Evolutionary conservation across 1,140 invertebrate genomes (phyloP), one percentile per base, ranked within the genome.

Genomic region (Aphelenchoides fujianensis): DNA sequence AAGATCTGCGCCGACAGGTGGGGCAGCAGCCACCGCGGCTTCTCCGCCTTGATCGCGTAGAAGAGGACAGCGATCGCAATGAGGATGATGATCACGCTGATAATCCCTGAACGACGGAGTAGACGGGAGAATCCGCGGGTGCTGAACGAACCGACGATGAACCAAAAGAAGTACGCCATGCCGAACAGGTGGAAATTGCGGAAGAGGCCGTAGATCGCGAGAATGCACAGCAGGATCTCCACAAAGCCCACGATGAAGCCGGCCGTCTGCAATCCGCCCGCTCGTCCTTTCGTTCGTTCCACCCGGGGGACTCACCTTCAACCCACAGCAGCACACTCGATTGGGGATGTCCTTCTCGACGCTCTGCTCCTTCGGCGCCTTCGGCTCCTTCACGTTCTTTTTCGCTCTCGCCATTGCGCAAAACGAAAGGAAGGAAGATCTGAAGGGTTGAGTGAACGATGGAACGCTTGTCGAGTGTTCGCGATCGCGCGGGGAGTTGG

Each of bases 1-100:
- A 83, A 83, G 57, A 83, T 83, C 71, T 82, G 81, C 16, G 81
- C 83, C n/a, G 70, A 76, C 52, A 83, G 61, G 71, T 83, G 81
- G 7, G 81, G 81, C 34, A 83, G 72, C 12, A 83, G 67, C 61
- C 76, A 80, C n/a, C 83, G 72, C 12, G 81, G 35, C 23, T 81
- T 83, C 53, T 83, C 83, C 64, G 74, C 74, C 30, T 84, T 75
- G 64, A 83, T 83, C 3, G 83, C 81, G 55, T 83, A 84, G 37
- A 83, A 62, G 0, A 83, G 68, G 2, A 82, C 48, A 23, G 71
- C 59, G 61, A 82, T 82, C 19, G 82, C 81, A n/a, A 82, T 72
- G 1, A 84, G 59, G 31, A 84, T 83, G 61, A 83, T 76, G 5
- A 84, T 34, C 12, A 84, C 72, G 30, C 75, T 79, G 68, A 83